These are phyloP conservation scores for Channallabes apus DNA, from an alignment of 2,797 vertebrate genomes.

Conservation along the genomic window DNA sequence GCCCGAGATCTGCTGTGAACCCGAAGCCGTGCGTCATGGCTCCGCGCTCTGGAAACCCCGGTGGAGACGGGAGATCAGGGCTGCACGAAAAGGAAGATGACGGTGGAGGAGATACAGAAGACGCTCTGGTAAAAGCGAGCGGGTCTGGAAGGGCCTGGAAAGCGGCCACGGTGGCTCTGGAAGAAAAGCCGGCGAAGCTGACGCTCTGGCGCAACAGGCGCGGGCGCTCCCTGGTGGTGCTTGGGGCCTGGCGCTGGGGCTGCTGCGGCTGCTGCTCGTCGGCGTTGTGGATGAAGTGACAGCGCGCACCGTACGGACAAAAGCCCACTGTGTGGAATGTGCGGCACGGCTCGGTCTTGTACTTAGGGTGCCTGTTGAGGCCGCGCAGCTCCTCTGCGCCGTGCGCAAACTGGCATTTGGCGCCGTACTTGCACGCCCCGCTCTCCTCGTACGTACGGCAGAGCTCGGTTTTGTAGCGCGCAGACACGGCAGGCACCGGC, in stretches of 20 bases:
- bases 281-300: constrained; percentile 83
- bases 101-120: constrained; percentile 69
- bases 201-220: constrained; percentile 74
- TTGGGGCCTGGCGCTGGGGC: constrained; percentile 38
- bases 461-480: constrained; percentile 82
- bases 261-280: constrained; percentile 64
- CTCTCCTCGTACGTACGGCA: constrained; percentile 80
- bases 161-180: constrained; percentile 52
- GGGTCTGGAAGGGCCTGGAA: constrained; percentile 67
- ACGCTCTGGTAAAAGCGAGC: constrained; percentile 65
- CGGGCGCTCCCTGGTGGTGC: constrained; percentile 58
- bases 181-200: constrained; percentile 79
- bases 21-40: constrained; percentile 62
- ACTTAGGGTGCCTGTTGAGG: constrained; percentile 79
- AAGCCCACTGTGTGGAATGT: constrained; percentile 83
- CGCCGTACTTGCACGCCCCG: constrained; percentile 78
- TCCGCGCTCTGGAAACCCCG: constrained; percentile 63
- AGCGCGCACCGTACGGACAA: constrained; percentile 81
- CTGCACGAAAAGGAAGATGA: constrained; percentile 63
- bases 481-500: constrained; percentile 62
- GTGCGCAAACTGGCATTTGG: constrained; percentile 83
- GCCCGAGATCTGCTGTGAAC: constrained; percentile 57
- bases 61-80: constrained; percentile 67
- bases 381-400: constrained; percentile 75
- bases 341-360: constrained; percentile 82